Conservation (phyloP, 2,113 vertebrate species). For the Todiramphus chloris region DNA sequence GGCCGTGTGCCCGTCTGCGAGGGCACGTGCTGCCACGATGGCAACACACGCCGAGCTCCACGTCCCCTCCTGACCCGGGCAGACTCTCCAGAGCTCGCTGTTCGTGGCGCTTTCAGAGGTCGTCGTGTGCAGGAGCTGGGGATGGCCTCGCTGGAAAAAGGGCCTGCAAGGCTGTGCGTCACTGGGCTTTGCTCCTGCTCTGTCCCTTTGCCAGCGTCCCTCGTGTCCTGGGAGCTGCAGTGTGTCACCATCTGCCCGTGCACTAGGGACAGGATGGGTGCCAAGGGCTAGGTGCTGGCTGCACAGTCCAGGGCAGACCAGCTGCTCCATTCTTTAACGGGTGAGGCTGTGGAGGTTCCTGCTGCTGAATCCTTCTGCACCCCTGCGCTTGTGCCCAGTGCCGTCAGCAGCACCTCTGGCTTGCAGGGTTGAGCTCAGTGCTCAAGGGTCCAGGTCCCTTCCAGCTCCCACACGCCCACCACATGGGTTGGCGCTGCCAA, state of each 20-base stretch:
- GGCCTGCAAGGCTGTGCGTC: not conserved
- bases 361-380: not conserved
- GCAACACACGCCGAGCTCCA: not conserved
- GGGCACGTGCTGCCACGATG: not conserved
- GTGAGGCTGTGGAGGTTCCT: not conserved
- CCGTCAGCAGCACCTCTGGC: not conserved
- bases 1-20: not conserved
- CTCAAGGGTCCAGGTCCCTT: not conserved
- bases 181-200: not conserved
- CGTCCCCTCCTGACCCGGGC: not conserved
- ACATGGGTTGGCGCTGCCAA: not conserved
- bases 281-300: not conserved
- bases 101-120: not conserved
- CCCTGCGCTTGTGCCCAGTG: rapidly evolving
- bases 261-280: not conserved
- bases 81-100: not conserved
- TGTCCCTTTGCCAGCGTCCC: not conserved
- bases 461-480: not conserved
- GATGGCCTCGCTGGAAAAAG: not conserved
- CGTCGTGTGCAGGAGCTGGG: not conserved
- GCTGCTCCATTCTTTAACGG: not conserved
- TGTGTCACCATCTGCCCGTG: not conserved
- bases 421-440: rapidly evolving
- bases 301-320: not conserved
- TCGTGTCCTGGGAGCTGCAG: not conserved